Base-by-base conservation (phyloP, 2,888 invertebrate species). In the Drosophila koepferae region DNA sequence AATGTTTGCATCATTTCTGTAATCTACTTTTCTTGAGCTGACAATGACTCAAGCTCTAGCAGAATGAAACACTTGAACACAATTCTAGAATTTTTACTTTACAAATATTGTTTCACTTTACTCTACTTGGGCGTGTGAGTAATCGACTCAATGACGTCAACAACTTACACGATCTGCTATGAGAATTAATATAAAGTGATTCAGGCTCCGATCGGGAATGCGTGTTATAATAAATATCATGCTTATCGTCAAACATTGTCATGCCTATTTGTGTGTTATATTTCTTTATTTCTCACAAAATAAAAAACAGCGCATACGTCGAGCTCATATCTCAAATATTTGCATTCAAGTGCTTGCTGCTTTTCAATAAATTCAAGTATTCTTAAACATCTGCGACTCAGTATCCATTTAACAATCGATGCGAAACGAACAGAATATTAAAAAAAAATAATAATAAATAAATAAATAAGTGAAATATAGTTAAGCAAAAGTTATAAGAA, bases 341-440 rank as follows among this genome's bases (percentile, higher is more conserved):
- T 34, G 18, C 20, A 14, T 34, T 18, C 53, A 43, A 46, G 38
- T 14, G 28, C n/a, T n/a, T n/a, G 2, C 3, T 20, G 48, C 18
- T 40, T 16, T 28, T 40, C 34, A 14, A 20, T 69, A 68, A 23
- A 70, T 40, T 59, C 12, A 34, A 31, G 16, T 18, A 31, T 16
- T 44, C 28, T 44, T 18, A 16, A 10, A n/a, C 34, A 12, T 18
- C 18, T 34, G 23, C 20, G 16, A 31, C 12, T 31, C 70, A 68
- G 70, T 68, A 12, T 28, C n/a, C 38, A 16, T 28, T 59, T 23
- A 23, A 16, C 18, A 14, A 44, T 2, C 38, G 34, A 18, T 16
- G 51, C 44, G 44, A 3, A 18, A 28, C 51, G 44, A 70, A 5
- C 58, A 8, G 20, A 34, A 20, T 36, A 34, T 18, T 51, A 2